phyloP scores from a whole-genome alignment of 2,113 vertebrate species.

The Neolamprologus brichardi region DNA sequence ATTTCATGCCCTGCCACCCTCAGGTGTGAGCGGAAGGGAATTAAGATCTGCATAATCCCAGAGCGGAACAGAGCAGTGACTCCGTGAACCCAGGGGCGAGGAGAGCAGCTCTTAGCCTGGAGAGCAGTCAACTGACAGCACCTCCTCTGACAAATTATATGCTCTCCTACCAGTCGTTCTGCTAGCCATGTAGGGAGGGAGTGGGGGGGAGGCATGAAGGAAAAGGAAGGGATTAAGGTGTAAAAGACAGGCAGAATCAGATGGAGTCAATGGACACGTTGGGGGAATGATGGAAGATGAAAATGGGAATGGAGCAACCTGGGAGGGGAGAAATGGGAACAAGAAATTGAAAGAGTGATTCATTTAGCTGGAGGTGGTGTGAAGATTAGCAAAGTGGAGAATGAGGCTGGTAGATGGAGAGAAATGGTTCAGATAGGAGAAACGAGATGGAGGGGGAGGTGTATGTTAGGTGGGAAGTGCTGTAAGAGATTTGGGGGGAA shows the following conservation, averaged over 20 bases:
- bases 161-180: constrained; percentile 2
- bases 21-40: constrained; percentile 64
- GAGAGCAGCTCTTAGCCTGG: constrained; percentile 31
- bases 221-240: background rate
- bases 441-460: background rate
- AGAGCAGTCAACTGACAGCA: constrained; percentile 44
- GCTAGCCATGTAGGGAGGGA: background rate
- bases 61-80: constrained; percentile 41
- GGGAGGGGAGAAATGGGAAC: background rate
- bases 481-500: background rate
- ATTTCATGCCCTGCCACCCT: constrained; percentile 71
- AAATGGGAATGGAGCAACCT: background rate
- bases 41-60: constrained; percentile 70
- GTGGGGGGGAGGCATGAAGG: background rate
- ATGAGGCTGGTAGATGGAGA: constrained; percentile 18
- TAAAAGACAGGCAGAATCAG: constrained; percentile 3
- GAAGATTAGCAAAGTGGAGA: constrained; percentile 24
- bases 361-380: constrained; percentile 29
- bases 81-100: constrained; percentile 29
- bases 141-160: constrained; percentile 51
- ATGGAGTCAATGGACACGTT: background rate
- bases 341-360: constrained; percentile 21
- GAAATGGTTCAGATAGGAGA: constrained; percentile 15
- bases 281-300: background rate
- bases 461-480: background rate